phyloP scores from a whole-genome alignment of 2,888 invertebrate species.

The Laothoe populi region DNA sequence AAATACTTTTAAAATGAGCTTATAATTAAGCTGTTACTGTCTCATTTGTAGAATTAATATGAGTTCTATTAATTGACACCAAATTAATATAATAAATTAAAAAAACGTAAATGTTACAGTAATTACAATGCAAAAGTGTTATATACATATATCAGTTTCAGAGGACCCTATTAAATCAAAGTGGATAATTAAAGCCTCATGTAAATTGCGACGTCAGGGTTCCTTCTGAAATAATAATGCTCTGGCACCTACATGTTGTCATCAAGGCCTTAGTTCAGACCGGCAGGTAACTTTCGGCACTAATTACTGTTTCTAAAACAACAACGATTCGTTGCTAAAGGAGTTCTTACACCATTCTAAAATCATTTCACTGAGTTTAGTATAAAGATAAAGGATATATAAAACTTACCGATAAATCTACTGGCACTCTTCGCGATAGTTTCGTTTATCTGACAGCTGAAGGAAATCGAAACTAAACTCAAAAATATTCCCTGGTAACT shows the following conservation, averaged over 20 bases:
- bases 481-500: constrained; percentile 78
- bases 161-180: constrained; percentile 2
- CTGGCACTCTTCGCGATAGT: constrained; percentile 80
- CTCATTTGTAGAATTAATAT: background rate
- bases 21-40: background rate
- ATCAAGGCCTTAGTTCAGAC: constrained; percentile 9
- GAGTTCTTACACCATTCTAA: background rate
- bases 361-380: background rate
- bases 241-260: constrained; percentile 34
- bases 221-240: constrained; percentile 54
- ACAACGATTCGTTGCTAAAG: background rate
- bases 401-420: constrained; percentile 74
- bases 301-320: constrained; percentile 1
- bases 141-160: constrained; percentile 13
- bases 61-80: background rate
- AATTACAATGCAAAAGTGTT: background rate
- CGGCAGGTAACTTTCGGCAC: background rate
- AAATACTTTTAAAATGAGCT: no score
- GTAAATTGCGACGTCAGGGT: constrained; percentile 53
- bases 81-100: background rate
- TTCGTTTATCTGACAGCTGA: constrained; percentile 80
- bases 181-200: constrained; percentile 40
- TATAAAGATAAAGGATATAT: background rate
- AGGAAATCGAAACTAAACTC: constrained; percentile 78
- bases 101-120: background rate